phyloP scores from a whole-genome alignment of 2,888 invertebrate genomes.

The Galeopsomyia nigrocyanea region DNA sequence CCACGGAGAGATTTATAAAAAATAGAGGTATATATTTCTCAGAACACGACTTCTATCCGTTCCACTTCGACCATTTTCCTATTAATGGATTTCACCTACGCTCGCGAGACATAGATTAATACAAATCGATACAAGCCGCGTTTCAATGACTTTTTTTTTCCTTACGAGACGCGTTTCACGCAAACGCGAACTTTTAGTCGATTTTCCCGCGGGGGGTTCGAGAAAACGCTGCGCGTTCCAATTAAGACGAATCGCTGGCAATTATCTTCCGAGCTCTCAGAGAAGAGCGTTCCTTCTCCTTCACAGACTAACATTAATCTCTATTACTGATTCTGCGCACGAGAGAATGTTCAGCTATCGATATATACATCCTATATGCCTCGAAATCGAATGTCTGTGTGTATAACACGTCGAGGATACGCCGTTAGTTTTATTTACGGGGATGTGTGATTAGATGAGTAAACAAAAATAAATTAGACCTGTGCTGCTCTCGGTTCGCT shows the following conservation, averaged over 20 bases:
- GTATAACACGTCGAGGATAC: not conserved
- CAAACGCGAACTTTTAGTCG: not conserved
- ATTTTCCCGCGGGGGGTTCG: not conserved
- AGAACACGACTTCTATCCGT: not conserved
- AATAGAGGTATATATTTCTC: slow-evolving; percentile 7
- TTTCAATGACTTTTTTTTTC: slow-evolving; percentile 19
- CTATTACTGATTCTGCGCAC: slow-evolving; percentile 52
- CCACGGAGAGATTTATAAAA: slow-evolving; percentile 11
- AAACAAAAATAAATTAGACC: slow-evolving; percentile 38
- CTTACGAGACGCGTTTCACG: not conserved
- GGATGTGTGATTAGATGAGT: slow-evolving; percentile 31
- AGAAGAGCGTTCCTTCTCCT: slow-evolving; percentile 52
- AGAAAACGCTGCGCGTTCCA: slow-evolving; percentile 47
- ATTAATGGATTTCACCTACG: slow-evolving; percentile 18
- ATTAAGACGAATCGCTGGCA: slow-evolving; percentile 57
- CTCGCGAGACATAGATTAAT: slow-evolving; percentile 9
- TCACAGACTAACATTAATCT: slow-evolving; percentile 55
- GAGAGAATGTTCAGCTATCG: slow-evolving; percentile 31
- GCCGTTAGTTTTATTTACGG: slow-evolving; percentile 27
- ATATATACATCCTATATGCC: not conserved
- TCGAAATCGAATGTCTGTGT: no score
- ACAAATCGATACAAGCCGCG: slow-evolving; percentile 21
- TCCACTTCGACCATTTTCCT: not conserved
- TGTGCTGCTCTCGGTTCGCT: slow-evolving; percentile 14
- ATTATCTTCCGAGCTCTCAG: slow-evolving; percentile 55